These are phyloP conservation scores for Sternotherus odoratus DNA, from an alignment of 2,797 vertebrate genomes.

Conservation along the genomic window DNA sequence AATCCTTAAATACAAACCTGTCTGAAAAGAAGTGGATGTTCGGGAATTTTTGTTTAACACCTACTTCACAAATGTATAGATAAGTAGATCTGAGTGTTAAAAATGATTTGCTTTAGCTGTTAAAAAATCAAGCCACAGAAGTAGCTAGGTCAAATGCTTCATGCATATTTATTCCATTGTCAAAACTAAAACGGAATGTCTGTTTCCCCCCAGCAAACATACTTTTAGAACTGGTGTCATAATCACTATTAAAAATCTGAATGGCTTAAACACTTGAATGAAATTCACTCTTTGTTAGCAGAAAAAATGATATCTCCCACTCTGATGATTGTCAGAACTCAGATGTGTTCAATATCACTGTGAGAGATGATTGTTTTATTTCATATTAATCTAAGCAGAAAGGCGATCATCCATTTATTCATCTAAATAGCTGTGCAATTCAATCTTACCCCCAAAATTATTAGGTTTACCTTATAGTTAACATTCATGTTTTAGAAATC, in stretches of 20 bases:
- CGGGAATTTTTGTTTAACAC: neutral
- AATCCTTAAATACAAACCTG: neutral
- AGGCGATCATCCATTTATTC: neutral
- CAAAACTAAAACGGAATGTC: neutral
- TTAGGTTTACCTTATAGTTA: neutral
- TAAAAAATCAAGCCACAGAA: neutral
- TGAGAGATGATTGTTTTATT: neutral
- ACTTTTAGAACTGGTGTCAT: neutral
- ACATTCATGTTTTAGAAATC: neutral
- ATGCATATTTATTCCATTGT: neutral
- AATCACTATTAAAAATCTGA: neutral
- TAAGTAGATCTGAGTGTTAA: neutral
- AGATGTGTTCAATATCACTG: neutral
- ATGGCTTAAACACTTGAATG: neutral
- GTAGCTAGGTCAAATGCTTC: neutral
- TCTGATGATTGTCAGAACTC: neutral
- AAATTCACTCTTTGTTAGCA: neutral
- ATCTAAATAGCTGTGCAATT: neutral
- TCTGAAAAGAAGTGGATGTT: neutral
- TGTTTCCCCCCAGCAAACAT: neutral
- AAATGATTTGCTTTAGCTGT: neutral
- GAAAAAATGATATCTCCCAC: neutral
- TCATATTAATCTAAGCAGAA: neutral
- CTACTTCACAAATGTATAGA: neutral
- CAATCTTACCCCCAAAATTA: neutral